Evolutionary conservation across 2,888 invertebrate species (phyloP).

Genomic region (Plagodis pulveraria): DNA sequence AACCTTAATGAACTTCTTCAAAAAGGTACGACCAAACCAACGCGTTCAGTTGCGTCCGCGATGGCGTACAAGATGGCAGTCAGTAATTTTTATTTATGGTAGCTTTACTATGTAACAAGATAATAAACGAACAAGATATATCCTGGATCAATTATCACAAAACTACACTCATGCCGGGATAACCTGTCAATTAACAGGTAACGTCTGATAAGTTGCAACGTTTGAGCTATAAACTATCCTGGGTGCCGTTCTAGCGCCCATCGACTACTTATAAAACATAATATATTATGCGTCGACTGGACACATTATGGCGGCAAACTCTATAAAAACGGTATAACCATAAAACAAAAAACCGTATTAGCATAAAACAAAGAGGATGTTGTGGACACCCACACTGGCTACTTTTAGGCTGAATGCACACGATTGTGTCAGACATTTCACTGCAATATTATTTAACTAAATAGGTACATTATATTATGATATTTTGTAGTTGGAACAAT

Average conservation of each 20-base stretch:
- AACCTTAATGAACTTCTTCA: too few species aligned
- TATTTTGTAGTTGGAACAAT: background rate
- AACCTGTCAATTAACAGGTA: constrained; percentile 23
- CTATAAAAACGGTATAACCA: constrained; percentile 64
- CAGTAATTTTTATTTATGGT: too few species aligned
- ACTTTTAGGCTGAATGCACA: constrained; percentile 51
- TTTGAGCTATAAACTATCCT: constrained; percentile 6
- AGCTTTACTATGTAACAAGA: too few species aligned
- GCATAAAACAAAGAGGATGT: constrained; percentile 65
- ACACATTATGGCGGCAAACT: constrained; percentile 51
- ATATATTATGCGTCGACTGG: constrained; percentile 33
- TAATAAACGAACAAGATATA: too few species aligned
- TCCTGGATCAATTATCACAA: too few species aligned
- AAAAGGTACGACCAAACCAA: too few species aligned
- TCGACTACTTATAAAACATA: constrained; percentile 27
- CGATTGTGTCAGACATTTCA: constrained; percentile 5
- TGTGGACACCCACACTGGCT: constrained; percentile 63
- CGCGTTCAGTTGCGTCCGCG: too few species aligned
- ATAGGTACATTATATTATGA: background rate
- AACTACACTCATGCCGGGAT: background rate
- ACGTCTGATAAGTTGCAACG: constrained; percentile 3
- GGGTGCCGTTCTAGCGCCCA: constrained; percentile 10
- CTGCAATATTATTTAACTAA: constrained; percentile 11
- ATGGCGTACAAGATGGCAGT: too few species aligned
- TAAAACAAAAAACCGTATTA: constrained; percentile 65